These are phyloP conservation scores for Sitodiplosis mosellana DNA, from an alignment of 1,140 invertebrate species.

Conservation along the genomic window DNA sequence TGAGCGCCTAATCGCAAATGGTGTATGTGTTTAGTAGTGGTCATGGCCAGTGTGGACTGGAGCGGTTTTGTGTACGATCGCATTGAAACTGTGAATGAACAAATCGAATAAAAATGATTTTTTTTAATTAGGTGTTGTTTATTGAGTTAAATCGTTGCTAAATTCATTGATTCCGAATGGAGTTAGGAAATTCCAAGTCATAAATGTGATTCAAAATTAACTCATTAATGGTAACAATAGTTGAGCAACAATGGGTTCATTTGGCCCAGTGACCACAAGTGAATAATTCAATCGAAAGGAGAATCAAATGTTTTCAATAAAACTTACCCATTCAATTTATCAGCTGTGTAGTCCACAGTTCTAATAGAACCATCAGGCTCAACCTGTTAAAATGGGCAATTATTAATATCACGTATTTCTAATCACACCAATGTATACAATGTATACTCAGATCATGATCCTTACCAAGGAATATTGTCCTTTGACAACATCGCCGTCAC, in stretches of 20 bases:
- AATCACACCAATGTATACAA: background rate
- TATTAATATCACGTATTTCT: background rate
- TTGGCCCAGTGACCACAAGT: too few species aligned
- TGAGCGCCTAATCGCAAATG: background rate
- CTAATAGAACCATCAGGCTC: slow-evolving; percentile 34
- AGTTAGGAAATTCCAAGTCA: too few species aligned
- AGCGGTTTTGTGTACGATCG: slow-evolving; percentile 39
- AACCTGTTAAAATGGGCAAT: too few species aligned
- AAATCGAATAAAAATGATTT: background rate
- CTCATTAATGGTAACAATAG: too few species aligned
- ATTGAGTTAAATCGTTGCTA: too few species aligned
- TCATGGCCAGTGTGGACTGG: slow-evolving; percentile 23
- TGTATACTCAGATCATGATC: background rate
- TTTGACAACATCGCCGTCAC: slow-evolving; percentile 32
- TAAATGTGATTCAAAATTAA: too few species aligned
- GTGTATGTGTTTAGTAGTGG: background rate
- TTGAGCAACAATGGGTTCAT: too few species aligned
- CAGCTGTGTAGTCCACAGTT: slow-evolving; percentile 31
- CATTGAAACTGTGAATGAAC: slow-evolving; percentile 33
- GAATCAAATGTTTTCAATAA: background rate
- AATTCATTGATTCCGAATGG: too few species aligned
- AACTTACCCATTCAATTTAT: slow-evolving; percentile 22
- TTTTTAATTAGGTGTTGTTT: background rate
- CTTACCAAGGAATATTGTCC: too few species aligned
- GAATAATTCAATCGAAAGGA: too few species aligned